Evolutionary conservation across 2,797 vertebrate genomes (phyloP), one percentile per base, ranked within the genome.

Genomic region (Sebastes minor): DNA sequence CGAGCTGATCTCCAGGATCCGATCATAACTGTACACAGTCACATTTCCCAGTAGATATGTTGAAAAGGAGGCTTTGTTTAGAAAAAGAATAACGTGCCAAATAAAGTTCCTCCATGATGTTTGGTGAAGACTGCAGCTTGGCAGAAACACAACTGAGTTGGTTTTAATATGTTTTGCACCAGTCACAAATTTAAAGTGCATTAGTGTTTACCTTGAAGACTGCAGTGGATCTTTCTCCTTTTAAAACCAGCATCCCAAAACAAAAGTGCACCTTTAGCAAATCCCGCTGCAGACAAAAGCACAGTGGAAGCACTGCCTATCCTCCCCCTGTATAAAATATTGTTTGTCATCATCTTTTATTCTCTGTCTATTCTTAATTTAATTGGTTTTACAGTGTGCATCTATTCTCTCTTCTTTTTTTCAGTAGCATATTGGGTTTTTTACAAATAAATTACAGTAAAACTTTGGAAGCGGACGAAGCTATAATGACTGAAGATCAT

Each of bases 191-290:
- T 55, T 61, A 62, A 57, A 71, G 35, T 70, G 49, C 57, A 55
- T 83, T 70, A 46, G 32, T 63, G 32, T 76, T 84, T 78, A 69
- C 27, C 66, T 78, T 73, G 55, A 78, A 80, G 80, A 82, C 80
- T 78, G 82, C 71, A 79, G 81, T 68, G 42, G 28, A 78, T 38
- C 49, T 49, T 79, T 12, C n/a, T 38, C 32, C 32, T 71, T 73
- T 70, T 46, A 46, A 30, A 76, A 78, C 7, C 75, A 78, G 60
- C 64, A 71, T 64, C 62, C 33, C 8, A 28, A 67, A 70, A 56
- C 56, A 72, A 74, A 81, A 77, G 67, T 85, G 83, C 75, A 79
- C 46, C 60, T 86, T 82, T 23, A 68, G 78, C 83, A 85, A 85
- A 85, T 73, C 46, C 33, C 5, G 42, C 68, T 42, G 69, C 78